phyloP scores from a whole-genome alignment of 2,797 vertebrate species.

The Florisuga fusca region DNA sequence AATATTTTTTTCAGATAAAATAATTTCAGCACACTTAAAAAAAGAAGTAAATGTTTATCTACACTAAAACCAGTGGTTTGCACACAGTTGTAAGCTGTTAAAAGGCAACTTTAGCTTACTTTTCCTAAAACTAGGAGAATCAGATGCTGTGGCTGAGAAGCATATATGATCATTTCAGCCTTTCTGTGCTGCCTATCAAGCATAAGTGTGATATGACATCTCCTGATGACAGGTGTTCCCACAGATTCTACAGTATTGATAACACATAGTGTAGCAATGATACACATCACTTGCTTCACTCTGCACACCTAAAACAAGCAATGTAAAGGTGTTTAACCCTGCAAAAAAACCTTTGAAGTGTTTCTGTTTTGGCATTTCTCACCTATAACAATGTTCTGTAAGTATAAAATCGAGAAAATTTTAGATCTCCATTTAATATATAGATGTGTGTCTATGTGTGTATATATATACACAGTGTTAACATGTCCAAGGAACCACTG shows the following conservation, averaged over 20 bases:
- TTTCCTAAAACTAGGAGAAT: background rate
- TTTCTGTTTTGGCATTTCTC: background rate
- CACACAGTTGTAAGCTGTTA: background rate
- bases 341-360: background rate
- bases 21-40: background rate
- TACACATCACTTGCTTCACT: background rate
- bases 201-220: background rate
- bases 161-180: background rate
- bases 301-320: background rate
- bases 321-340: background rate
- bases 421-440: background rate
- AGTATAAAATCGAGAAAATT: background rate
- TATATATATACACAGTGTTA: background rate
- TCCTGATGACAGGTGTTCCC: background rate
- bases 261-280: background rate
- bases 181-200: background rate
- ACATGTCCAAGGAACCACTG: background rate
- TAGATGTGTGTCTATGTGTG: rapidly evolving
- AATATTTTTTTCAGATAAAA: background rate
- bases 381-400: background rate
- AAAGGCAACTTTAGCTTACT: background rate
- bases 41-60: background rate
- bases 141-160: background rate
- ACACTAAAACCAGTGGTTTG: background rate
- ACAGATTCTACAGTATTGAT: background rate